Conservation (phyloP, 2,888 invertebrate genomes). For the Amiota minor region DNA sequence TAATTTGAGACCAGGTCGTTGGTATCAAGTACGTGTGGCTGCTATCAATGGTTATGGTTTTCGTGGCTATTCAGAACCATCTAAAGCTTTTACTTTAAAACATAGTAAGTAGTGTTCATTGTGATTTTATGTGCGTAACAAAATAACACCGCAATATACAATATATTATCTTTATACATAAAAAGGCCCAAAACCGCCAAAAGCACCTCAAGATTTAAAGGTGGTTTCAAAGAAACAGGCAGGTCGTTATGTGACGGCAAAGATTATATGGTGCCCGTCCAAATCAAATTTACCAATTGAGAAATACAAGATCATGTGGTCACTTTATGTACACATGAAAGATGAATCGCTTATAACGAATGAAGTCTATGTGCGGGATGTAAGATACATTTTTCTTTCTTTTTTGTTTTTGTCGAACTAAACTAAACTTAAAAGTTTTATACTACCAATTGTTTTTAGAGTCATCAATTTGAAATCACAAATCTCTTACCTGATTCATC, state of each 20-base stretch:
- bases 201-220: constrained; percentile 67
- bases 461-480: constrained; percentile 78
- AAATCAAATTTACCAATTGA: constrained; percentile 82
- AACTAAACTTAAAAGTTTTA: too few relatives aligned
- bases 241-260: constrained; percentile 76
- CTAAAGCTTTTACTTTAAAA: constrained; percentile 76
- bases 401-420: too few relatives aligned
- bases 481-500: constrained; percentile 80
- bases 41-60: constrained; percentile 83
- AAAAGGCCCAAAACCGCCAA: constrained; percentile 71
- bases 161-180: constrained; percentile 8
- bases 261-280: constrained; percentile 81
- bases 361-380: constrained; percentile 69
- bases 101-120: constrained; percentile 63
- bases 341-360: constrained; percentile 68
- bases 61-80: constrained; percentile 80
- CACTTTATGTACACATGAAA: constrained; percentile 77
- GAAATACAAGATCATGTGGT: constrained; percentile 84
- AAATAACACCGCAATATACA: not conserved
- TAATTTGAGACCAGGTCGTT: constrained; percentile 78
- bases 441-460: constrained; percentile 74
- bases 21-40: constrained; percentile 87
- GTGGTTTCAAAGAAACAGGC: constrained; percentile 59
- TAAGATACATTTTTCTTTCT: constrained; percentile 50
- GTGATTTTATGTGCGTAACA: not conserved